These are phyloP conservation scores for Heliconius nattereri DNA, from an alignment of 1,140 invertebrate genomes.

Conservation along the genomic window DNA sequence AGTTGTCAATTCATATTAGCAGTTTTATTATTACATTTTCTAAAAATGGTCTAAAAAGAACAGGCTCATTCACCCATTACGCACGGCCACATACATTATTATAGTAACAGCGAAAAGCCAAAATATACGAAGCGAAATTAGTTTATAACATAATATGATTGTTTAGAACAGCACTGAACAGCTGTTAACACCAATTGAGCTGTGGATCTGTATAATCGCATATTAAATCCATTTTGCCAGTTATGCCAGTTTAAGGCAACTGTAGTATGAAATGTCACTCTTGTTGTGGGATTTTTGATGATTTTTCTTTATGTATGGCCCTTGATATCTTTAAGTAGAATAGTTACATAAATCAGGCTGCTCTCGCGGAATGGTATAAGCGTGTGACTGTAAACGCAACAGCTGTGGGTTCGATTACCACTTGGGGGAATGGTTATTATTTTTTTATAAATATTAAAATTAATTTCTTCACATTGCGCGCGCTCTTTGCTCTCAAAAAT, in stretches of 20 bases:
- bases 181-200: slow-evolving; percentile 17
- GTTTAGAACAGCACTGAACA: slow-evolving; percentile 21
- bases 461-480: too few species aligned
- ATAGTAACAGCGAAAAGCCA: neutral
- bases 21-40: neutral
- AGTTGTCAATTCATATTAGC: too few species aligned
- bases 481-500: too few species aligned
- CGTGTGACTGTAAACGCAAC: too few species aligned
- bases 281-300: neutral
- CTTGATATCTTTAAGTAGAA: too few species aligned
- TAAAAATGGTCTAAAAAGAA: neutral
- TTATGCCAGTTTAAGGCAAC: neutral
- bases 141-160: slow-evolving; percentile 22
- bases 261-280: neutral
- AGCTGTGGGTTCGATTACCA: too few species aligned
- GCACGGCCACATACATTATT: neutral
- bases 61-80: neutral
- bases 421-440: too few species aligned
- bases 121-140: slow-evolving; percentile 16
- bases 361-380: too few species aligned
- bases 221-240: slow-evolving; percentile 17
- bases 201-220: slow-evolving; percentile 1
- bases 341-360: too few species aligned
- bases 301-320: too few species aligned
- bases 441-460: too few species aligned